Evolutionary conservation across 2,113 vertebrate genomes (phyloP).

Genomic region (Rhipidura dahli): DNA sequence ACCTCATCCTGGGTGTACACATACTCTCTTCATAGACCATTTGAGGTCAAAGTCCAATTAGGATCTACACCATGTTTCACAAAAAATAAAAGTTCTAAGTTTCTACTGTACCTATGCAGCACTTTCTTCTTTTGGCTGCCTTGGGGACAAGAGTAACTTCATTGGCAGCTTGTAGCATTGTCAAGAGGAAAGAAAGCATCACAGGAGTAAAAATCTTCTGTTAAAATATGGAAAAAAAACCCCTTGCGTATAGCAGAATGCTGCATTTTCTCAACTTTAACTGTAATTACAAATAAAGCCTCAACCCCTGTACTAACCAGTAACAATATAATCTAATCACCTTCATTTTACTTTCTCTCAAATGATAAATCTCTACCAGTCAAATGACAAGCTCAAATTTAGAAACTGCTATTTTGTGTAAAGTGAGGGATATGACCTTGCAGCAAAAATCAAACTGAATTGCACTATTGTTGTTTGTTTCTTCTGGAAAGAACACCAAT

Average conservation of each 20-base stretch:
- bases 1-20: too few relatives aligned
- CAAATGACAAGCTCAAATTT: background rate
- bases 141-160: background rate
- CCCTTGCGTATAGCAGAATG: background rate
- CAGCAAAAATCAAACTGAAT: background rate
- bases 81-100: background rate
- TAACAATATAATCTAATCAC: background rate
- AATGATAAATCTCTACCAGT: background rate
- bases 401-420: background rate
- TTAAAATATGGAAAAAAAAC: background rate
- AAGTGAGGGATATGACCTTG: background rate
- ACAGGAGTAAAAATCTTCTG: background rate
- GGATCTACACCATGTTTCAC: background rate
- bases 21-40: too few relatives aligned
- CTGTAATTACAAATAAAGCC: background rate
- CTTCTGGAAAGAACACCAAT: background rate
- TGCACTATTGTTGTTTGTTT: background rate
- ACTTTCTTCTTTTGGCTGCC: background rate
- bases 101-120: background rate
- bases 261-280: background rate
- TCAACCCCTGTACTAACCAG: background rate
- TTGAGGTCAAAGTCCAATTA: background rate
- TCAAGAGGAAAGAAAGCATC: background rate
- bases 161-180: background rate
- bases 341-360: background rate